These are phyloP conservation scores for Charaxes varanes DNA, from an alignment of 1,140 invertebrate species.

Conservation along the genomic window DNA sequence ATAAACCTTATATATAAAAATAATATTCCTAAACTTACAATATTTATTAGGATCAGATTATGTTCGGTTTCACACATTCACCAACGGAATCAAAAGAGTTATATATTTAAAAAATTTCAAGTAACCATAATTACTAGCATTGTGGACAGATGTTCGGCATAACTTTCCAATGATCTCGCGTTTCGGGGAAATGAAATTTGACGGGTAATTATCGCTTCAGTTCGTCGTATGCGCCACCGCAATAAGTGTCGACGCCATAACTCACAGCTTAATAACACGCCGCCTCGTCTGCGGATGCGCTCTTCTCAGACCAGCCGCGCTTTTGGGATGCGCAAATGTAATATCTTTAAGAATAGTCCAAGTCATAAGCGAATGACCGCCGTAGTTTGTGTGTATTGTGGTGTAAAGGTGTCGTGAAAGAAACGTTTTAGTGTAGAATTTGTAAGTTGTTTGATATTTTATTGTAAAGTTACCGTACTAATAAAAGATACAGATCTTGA, in stretches of 20 bases:
- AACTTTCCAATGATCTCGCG: conserved; percentile 36
- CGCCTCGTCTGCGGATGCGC: conserved; percentile 20
- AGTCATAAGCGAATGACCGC: not conserved
- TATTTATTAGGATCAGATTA: too few relatives aligned
- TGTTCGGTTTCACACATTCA: too few relatives aligned
- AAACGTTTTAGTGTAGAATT: too few relatives aligned
- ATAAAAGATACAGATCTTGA: too few relatives aligned
- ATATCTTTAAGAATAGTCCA: conserved; percentile 5
- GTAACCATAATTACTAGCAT: conserved; percentile 22
- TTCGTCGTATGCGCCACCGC: conserved; percentile 39
- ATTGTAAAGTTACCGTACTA: too few relatives aligned
- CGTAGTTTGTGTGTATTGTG: too few relatives aligned
- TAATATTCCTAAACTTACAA: too few relatives aligned
- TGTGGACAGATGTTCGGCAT: conserved; percentile 17
- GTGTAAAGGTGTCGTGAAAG: too few relatives aligned
- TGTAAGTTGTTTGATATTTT: too few relatives aligned
- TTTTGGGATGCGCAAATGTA: conserved; percentile 17
- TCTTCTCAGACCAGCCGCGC: conserved; percentile 12
- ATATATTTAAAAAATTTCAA: conserved; percentile 1
- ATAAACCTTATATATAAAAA: too few relatives aligned
- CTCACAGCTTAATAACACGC: conserved; percentile 57
- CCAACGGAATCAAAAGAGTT: too few relatives aligned
- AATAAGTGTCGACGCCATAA: conserved; percentile 58
- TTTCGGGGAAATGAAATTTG: conserved; percentile 61
- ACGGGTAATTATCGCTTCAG: conserved; percentile 62